Evolutionary conservation across 2,888 invertebrate species (phyloP).

Genomic region (Operophtera brumata): DNA sequence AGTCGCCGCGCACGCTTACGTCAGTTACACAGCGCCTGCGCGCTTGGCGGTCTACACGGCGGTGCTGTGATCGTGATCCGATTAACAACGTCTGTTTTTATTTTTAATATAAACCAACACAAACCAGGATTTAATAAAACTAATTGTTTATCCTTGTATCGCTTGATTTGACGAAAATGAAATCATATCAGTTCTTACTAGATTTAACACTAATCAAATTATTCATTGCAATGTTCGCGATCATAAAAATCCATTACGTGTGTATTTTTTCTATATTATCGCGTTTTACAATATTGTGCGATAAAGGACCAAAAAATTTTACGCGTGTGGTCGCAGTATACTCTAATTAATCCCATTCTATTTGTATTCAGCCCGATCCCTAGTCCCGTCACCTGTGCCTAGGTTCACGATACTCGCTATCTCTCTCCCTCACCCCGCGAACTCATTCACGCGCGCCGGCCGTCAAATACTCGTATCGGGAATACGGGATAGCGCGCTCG

Average conservation of each 20-base stretch:
- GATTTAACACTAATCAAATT: slow-evolving; percentile 18
- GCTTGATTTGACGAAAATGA: slow-evolving; percentile 54
- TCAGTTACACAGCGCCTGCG: slow-evolving; percentile 79
- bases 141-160: slow-evolving; percentile 40
- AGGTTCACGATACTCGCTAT: slow-evolving; percentile 54
- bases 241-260: slow-evolving; percentile 43
- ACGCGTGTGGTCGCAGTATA: slow-evolving; percentile 56
- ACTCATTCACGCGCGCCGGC: slow-evolving; percentile 67
- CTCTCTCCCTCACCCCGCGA: slow-evolving; percentile 54
- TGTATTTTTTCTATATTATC: slow-evolving; percentile 35
- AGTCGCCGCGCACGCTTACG: slow-evolving; percentile 72
- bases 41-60: slow-evolving; percentile 79
- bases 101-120: slow-evolving; percentile 44
- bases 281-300: slow-evolving; percentile 20
- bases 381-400: slow-evolving; percentile 57
- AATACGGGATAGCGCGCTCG: slow-evolving; percentile 74
- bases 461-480: slow-evolving; percentile 72
- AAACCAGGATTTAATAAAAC: slow-evolving; percentile 34
- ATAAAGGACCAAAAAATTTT: slow-evolving; percentile 46
- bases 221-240: slow-evolving; percentile 27
- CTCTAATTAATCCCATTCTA: slow-evolving; percentile 67
- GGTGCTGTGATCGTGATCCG: slow-evolving; percentile 79
- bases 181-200: slow-evolving; percentile 1
- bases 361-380: slow-evolving; percentile 69
- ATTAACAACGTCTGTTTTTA: slow-evolving; percentile 79